A percentile compares a stretch with the other conserved stretches of the same genome.
phyloP scores from a whole-genome alignment of 2,888 invertebrate genomes.

The Epiblema foenella region DNA sequence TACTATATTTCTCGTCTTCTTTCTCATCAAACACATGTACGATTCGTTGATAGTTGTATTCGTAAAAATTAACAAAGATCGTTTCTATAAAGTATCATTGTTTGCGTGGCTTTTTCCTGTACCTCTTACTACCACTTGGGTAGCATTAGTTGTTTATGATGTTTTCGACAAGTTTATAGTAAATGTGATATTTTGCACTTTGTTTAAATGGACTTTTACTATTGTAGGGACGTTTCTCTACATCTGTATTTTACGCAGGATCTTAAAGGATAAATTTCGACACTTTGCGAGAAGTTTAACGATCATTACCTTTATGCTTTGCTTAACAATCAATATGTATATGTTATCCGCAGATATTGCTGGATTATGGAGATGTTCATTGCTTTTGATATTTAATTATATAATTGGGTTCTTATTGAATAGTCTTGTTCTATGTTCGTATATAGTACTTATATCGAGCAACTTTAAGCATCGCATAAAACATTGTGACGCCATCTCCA shows the following conservation, averaged over 20 bases:
- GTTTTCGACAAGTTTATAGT: slow-evolving; percentile 58
- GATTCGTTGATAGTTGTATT: slow-evolving; percentile 73
- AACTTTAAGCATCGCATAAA: slow-evolving; percentile 62
- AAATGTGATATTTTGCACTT: slow-evolving; percentile 65
- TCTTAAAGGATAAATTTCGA: slow-evolving; percentile 69
- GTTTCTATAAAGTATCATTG: slow-evolving; percentile 62
- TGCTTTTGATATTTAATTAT: slow-evolving; percentile 64
- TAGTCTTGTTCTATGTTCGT: slow-evolving; percentile 66
- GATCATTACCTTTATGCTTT: slow-evolving; percentile 71
- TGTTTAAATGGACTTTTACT: slow-evolving; percentile 75
- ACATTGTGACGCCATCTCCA: slow-evolving; percentile 57
- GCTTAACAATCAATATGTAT: slow-evolving; percentile 72
- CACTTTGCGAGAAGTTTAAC: slow-evolving; percentile 71
- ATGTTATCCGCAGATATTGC: slow-evolving; percentile 65
- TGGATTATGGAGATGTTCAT: slow-evolving; percentile 51
- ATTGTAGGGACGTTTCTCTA: slow-evolving; percentile 68
- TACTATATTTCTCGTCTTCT: slow-evolving; percentile 70
- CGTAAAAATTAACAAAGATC: slow-evolving; percentile 68
- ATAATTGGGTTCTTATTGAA: slow-evolving; percentile 69
- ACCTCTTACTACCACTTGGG: slow-evolving; percentile 61
- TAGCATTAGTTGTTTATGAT: slow-evolving; percentile 52
- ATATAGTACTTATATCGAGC: slow-evolving; percentile 64
- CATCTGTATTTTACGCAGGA: slow-evolving; percentile 63
- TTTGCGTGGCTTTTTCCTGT: slow-evolving; percentile 72
- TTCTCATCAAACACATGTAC: slow-evolving; percentile 78